phyloP scores from a whole-genome alignment of 1,140 invertebrate species.

The Anoplolepis gracilipes region DNA sequence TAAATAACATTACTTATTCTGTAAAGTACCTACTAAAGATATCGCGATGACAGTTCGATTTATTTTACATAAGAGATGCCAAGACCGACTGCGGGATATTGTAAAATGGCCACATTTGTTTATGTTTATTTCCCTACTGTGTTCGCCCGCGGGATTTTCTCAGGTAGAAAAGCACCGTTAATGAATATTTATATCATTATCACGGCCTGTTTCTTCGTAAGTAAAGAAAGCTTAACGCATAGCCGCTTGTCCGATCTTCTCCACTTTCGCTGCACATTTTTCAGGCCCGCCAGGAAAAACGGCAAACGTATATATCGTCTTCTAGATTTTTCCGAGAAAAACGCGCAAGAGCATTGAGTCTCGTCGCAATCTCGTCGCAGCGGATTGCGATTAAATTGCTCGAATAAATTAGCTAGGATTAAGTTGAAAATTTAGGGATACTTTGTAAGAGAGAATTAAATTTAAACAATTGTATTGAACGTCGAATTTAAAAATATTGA shows the following conservation, averaged over 20 bases:
- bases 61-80: not conserved
- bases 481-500: not conserved
- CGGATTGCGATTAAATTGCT: constrained; percentile 32
- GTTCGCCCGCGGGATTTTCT: constrained; percentile 27
- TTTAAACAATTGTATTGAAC: not conserved
- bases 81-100: not conserved
- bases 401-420: constrained; percentile 49
- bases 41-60: not conserved
- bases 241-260: not conserved
- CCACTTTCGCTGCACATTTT: constrained; percentile 34
- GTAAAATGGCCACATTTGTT: constrained; percentile 54
- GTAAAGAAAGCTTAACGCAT: constrained; percentile 61
- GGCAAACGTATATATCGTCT: constrained; percentile 6
- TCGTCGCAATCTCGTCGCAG: constrained; percentile 6
- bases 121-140: constrained; percentile 30
- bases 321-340: constrained; percentile 50
- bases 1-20: too few species aligned
- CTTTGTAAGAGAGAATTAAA: not conserved
- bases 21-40: too few species aligned
- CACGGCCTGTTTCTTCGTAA: constrained; percentile 30
- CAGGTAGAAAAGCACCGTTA: constrained; percentile 36
- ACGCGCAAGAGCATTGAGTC: constrained; percentile 26
- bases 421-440: constrained; percentile 27
- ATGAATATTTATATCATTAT: constrained; percentile 75
- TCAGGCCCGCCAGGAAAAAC: constrained; percentile 33